A percentile compares a stretch with the other conserved stretches of the same genome.
phyloP scores from a whole-genome alignment of 2,888 invertebrate genomes.

The Boloria selene region DNA sequence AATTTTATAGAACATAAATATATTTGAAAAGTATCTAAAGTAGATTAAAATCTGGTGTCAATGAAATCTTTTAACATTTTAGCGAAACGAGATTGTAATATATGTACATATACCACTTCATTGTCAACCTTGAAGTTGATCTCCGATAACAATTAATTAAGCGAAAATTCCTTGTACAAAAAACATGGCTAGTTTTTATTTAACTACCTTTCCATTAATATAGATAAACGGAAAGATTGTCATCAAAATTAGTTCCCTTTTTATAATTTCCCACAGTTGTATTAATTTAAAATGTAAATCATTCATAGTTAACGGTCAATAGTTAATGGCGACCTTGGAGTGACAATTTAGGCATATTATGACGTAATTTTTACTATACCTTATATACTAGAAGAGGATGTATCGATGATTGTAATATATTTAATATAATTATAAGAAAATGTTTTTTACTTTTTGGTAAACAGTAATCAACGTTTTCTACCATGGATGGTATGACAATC shows the following conservation, averaged over 20 bases:
- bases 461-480: not conserved
- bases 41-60: conserved; percentile 37
- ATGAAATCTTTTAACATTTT: conserved; percentile 42
- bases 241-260: conserved; percentile 3
- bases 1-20: conserved; percentile 1
- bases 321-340: conserved; percentile 48
- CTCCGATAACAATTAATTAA: conserved; percentile 27
- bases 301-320: conserved; percentile 50
- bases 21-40: conserved; percentile 23
- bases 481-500: not conserved
- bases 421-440: not conserved
- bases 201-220: conserved; percentile 2
- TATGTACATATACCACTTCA: conserved; percentile 29
- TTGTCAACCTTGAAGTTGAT: conserved; percentile 28
- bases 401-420: not conserved
- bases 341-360: conserved; percentile 21
- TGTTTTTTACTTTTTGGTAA: not conserved
- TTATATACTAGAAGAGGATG: too few species aligned
- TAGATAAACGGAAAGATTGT: conserved; percentile 11
- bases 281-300: conserved; percentile 28
- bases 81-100: conserved; percentile 30
- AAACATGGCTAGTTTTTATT: conserved; percentile 17
- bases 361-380: not conserved
- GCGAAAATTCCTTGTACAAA: conserved; percentile 16
- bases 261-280: not conserved